Evolutionary conservation across 2,113 vertebrate genomes (phyloP).

Genomic region (Urocitellus parryii): DNA sequence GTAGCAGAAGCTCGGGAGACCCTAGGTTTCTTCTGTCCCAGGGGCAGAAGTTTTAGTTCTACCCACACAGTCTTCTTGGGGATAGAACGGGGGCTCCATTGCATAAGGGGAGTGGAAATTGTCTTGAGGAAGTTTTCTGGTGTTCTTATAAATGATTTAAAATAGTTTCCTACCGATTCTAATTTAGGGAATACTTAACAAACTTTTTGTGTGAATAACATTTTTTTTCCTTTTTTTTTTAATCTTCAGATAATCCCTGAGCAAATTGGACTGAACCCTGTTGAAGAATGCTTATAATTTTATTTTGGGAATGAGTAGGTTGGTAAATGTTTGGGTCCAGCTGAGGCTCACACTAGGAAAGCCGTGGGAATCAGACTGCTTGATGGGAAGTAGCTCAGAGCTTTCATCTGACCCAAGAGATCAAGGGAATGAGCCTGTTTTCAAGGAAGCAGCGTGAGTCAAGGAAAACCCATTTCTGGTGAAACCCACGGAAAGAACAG

Average conservation of each 20-base stretch:
- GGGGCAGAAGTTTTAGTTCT: background rate
- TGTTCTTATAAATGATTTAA: background rate
- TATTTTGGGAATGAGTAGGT: background rate
- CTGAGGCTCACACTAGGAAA: constrained; percentile 7
- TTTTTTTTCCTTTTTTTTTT: background rate
- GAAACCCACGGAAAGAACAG: background rate
- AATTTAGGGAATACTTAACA: constrained; percentile 7
- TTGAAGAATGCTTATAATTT: constrained; percentile 28
- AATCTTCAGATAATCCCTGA: constrained; percentile 51
- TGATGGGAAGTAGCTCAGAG: background rate
- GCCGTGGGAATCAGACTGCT: too few relatives aligned
- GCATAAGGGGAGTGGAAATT: background rate
- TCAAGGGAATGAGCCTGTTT: background rate
- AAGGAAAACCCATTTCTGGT: constrained; percentile 27
- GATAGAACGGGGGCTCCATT: background rate
- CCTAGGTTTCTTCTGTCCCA: background rate
- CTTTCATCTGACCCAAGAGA: background rate
- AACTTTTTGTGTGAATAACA: constrained; percentile 35
- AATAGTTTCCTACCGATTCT: background rate
- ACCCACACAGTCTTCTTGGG: background rate
- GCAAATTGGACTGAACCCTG: constrained; percentile 38
- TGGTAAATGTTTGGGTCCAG: background rate
- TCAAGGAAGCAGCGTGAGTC: background rate
- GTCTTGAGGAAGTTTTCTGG: background rate
- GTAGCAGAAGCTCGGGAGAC: background rate